phyloP scores from a whole-genome alignment of 2,113 vertebrate species.

The Uria aalge region DNA sequence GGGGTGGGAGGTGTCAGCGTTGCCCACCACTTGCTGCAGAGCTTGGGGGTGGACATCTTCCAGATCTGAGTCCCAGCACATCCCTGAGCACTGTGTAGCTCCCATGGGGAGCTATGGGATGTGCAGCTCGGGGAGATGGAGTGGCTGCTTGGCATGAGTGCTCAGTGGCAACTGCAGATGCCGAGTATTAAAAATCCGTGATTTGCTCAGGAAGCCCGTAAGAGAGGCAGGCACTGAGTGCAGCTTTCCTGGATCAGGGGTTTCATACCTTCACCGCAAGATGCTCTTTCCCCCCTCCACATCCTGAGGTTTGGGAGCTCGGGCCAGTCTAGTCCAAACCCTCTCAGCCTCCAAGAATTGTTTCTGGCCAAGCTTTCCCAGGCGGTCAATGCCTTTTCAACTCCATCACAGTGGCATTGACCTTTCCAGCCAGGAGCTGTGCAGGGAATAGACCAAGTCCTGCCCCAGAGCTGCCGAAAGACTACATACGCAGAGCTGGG shows the following conservation, averaged over 20 bases:
- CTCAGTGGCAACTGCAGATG: neutral
- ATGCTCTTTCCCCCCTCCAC: neutral
- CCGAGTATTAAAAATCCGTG: neutral
- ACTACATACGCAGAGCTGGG: neutral
- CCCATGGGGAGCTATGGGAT: too few relatives aligned
- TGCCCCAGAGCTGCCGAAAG: neutral
- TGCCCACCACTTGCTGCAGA: neutral
- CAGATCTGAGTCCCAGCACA: neutral
- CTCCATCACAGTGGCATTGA: neutral
- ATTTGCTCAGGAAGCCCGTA: neutral
- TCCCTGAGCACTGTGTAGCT: neutral
- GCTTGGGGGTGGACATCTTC: neutral
- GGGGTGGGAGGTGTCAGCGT: neutral
- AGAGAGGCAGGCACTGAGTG: neutral
- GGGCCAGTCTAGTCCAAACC: neutral
- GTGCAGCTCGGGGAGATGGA: neutral
- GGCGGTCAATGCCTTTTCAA: neutral
- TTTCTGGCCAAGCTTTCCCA: neutral
- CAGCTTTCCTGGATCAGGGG: neutral
- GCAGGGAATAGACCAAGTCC: neutral
- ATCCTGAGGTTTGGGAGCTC: neutral
- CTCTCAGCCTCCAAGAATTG: neutral
- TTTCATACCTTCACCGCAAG: neutral
- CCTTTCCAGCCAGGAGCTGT: neutral
- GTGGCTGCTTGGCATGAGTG: neutral